A percentile compares a stretch with the other conserved stretches of the same genome.
phyloP scores from a whole-genome alignment of 2,888 invertebrate species.

The Dynastes grantii region DNA sequence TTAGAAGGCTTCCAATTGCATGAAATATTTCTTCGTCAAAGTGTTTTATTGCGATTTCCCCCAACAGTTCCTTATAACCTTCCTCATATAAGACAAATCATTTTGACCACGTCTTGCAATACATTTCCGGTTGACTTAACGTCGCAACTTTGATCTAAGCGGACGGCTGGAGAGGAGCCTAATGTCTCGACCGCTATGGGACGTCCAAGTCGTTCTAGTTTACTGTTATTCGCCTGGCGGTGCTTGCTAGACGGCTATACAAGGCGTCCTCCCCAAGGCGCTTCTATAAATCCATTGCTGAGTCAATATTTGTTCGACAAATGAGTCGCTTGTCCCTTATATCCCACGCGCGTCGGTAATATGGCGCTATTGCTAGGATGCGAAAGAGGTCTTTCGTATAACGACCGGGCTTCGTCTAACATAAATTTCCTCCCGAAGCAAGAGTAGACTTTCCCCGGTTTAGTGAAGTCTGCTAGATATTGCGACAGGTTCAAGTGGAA shows the following conservation, averaged over 20 bases:
- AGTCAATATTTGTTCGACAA: constrained; percentile 58
- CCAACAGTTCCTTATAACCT: too few species aligned
- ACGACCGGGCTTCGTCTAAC: constrained; percentile 2
- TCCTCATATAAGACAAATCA: too few species aligned
- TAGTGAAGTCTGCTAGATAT: neutral
- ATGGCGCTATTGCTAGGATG: neutral
- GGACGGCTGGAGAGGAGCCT: neutral
- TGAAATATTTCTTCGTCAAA: too few species aligned
- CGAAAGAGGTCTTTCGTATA: constrained; percentile 3
- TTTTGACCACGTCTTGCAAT: too few species aligned
- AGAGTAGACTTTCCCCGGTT: too few species aligned
- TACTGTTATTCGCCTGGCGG: constrained; percentile 21
- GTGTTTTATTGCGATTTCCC: too few species aligned
- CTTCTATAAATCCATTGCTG: constrained; percentile 47
- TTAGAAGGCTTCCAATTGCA: too few species aligned
- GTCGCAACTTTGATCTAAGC: neutral
- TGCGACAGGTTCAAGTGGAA: constrained; percentile 2
- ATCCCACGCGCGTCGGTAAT: neutral
- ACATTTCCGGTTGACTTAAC: neutral
- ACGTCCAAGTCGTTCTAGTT: constrained; percentile 12
- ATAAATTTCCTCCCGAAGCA: neutral
- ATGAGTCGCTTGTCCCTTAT: constrained; percentile 56
- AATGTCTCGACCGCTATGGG: constrained; percentile 4
- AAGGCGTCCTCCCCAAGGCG: neutral
- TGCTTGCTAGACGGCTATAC: constrained; percentile 16